phyloP scores from a whole-genome alignment of 2,888 invertebrate species.

The Coenonympha glycerion region DNA sequence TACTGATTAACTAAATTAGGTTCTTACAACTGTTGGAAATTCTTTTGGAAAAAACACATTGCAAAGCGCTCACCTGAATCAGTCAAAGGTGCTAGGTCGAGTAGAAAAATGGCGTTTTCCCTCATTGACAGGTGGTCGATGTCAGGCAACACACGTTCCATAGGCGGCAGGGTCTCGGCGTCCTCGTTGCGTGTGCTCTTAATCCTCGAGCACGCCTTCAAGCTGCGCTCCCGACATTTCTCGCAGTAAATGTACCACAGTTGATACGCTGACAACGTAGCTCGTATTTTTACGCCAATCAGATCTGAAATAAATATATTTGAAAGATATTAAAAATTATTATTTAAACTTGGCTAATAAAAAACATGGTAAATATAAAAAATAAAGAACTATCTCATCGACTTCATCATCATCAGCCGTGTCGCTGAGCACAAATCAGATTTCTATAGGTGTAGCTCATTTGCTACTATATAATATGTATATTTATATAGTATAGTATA shows the following conservation, averaged over 20 bases:
- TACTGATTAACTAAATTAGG: too few species aligned
- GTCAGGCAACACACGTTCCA: slow-evolving; percentile 30
- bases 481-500: too few species aligned
- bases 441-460: too few species aligned
- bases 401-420: too few species aligned
- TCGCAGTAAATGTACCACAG: slow-evolving; percentile 97
- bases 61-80: slow-evolving; percentile 55
- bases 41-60: too few species aligned
- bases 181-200: slow-evolving; percentile 46
- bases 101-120: slow-evolving; percentile 94
- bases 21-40: too few species aligned
- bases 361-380: too few species aligned
- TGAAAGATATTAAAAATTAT: slow-evolving; percentile 6
- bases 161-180: slow-evolving; percentile 32
- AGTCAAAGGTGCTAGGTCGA: slow-evolving; percentile 90
- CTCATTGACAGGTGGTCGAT: slow-evolving; percentile 84
- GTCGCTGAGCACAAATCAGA: too few species aligned
- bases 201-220: slow-evolving; percentile 52
- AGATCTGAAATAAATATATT: too few species aligned
- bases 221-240: slow-evolving; percentile 86
- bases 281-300: slow-evolving; percentile 35
- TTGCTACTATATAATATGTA: too few species aligned
- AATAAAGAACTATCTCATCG: too few species aligned
- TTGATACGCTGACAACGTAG: slow-evolving; percentile 69
- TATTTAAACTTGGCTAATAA: too few species aligned